Evolutionary conservation across 53 echinoderm and acorn worm species (phyloP).

Genomic region (Henricia sp.): DNA sequence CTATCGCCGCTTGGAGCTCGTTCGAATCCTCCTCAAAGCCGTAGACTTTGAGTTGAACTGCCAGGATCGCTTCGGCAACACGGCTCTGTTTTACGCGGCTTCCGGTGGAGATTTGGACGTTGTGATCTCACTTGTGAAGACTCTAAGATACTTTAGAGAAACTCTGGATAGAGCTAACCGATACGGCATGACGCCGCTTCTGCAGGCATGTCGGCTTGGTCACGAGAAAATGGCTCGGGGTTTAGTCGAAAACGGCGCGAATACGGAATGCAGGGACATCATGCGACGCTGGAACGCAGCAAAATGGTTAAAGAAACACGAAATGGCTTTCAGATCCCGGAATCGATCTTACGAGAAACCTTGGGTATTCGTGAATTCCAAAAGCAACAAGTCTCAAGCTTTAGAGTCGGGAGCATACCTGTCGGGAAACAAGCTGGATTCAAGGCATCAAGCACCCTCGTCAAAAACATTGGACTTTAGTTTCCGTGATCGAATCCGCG

Average conservation of each 20-base stretch:
- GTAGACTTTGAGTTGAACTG: slow-evolving; percentile 88
- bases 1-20: slow-evolving; percentile 64
- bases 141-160: slow-evolving; percentile 65
- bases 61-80: slow-evolving; percentile 80
- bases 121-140: slow-evolving; percentile 60
- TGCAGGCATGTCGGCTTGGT: slow-evolving; percentile 85
- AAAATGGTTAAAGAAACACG: slow-evolving; percentile 75
- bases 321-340: slow-evolving; percentile 31
- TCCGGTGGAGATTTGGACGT: slow-evolving; percentile 65
- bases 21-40: slow-evolving; percentile 67
- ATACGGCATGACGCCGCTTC: slow-evolving; percentile 84
- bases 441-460: slow-evolving; percentile 16
- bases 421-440: neutral
- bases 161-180: slow-evolving; percentile 74
- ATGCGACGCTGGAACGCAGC: slow-evolving; percentile 69
- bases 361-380: slow-evolving; percentile 59
- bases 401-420: slow-evolving; percentile 19
- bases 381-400: too few species aligned
- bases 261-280: slow-evolving; percentile 61
- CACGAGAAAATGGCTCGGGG: slow-evolving; percentile 64
- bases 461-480: neutral
- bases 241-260: slow-evolving; percentile 67
- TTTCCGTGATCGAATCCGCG: neutral
- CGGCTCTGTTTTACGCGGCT: slow-evolving; percentile 89
- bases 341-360: slow-evolving; percentile 80